Base-by-base conservation (phyloP, 35 echinoderm and acorn worm species). In the Holothuria glaberrima region DNA sequence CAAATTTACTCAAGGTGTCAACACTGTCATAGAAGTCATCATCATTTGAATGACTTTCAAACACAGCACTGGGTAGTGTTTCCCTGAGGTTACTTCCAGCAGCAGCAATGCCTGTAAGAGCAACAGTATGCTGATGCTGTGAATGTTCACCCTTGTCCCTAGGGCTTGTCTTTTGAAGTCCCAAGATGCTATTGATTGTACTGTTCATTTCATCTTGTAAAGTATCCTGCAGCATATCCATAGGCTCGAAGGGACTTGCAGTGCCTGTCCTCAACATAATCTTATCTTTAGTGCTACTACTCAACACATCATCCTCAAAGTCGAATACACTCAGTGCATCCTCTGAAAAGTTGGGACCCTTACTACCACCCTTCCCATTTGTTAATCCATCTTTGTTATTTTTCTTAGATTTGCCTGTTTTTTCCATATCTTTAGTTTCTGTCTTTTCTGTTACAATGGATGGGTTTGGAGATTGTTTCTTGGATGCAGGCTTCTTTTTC, bases 141-240 rank as follows among this genome's bases (percentile, higher is more conserved):
- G 54, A 22, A 13, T 63, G 54, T 61, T 60, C 19, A 9, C 21
- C 30, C 30, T 63, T 76, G 0, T 75, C 17, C 12, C 50, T 33
- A 35, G 67, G 50, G 22, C 87, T 69, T 0, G 59, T 68, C 30
- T 87, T 91, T 71, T 91, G 93, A 28, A 96, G 76, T 66, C 85
- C 90, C 45, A 97, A 86, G 48, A 97, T 97, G 75, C 92, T 94
- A 61, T 93, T 97, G 19, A 97, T 93, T 14, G 95, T 92, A 89
- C 89, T 91, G 63, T 97, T 72, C 85, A 94, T 97, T 38, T 97
- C 92, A 68, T 94, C 95, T 41, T 92, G 93, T 34, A 97, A 54
- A 9, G 77, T 50, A 34, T 93, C 94, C 6, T 72, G 80, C 2
- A 87, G 22, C 22, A 67, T 36, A 22, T 87, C 85, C 85, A 82